These are phyloP conservation scores for Gastrophryne carolinensis DNA, from an alignment of 2,797 vertebrate genomes.

Conservation along the genomic window DNA sequence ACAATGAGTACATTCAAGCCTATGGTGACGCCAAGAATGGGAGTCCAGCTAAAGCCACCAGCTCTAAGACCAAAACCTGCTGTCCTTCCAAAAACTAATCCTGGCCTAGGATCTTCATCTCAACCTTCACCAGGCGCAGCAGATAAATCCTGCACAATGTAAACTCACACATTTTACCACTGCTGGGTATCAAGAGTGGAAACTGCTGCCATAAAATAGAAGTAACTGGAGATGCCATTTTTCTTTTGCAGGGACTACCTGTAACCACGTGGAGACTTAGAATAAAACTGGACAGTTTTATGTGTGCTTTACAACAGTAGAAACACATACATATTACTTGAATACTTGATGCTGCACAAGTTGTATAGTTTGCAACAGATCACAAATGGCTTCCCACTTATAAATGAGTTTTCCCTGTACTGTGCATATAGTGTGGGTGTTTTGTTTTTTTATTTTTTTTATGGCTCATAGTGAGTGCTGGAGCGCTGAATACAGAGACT, in stretches of 20 bases:
- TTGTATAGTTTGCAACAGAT: slow-evolving; percentile 72
- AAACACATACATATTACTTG: slow-evolving; percentile 70
- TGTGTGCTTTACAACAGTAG: slow-evolving; percentile 68
- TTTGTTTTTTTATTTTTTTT: slow-evolving; percentile 61
- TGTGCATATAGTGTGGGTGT: slow-evolving; percentile 22
- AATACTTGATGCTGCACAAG: slow-evolving; percentile 75
- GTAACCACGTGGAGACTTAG: slow-evolving; percentile 79
- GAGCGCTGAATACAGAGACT: slow-evolving; percentile 49
- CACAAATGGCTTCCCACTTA: slow-evolving; percentile 75
- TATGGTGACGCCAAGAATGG: slow-evolving; percentile 89
- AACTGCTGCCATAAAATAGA: slow-evolving; percentile 68
- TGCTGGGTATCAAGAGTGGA: slow-evolving; percentile 49
- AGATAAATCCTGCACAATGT: slow-evolving; percentile 98
- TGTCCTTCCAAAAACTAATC: slow-evolving; percentile 87
- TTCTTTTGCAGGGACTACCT: slow-evolving; percentile 84
- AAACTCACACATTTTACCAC: slow-evolving; percentile 55
- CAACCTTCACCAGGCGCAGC: slow-evolving; percentile 81
- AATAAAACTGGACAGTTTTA: slow-evolving; percentile 71
- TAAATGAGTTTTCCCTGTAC: slow-evolving; percentile 60
- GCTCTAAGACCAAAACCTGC: slow-evolving; percentile 93
- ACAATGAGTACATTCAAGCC: slow-evolving; percentile 97
- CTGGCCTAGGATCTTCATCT: slow-evolving; percentile 71
- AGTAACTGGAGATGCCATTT: slow-evolving; percentile 83
- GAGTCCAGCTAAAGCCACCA: slow-evolving; percentile 94
- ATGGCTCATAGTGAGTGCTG: slow-evolving; percentile 57